Evolutionary conservation across 1,140 invertebrate genomes (phyloP).

Genomic region (Panulirus ornatus): DNA sequence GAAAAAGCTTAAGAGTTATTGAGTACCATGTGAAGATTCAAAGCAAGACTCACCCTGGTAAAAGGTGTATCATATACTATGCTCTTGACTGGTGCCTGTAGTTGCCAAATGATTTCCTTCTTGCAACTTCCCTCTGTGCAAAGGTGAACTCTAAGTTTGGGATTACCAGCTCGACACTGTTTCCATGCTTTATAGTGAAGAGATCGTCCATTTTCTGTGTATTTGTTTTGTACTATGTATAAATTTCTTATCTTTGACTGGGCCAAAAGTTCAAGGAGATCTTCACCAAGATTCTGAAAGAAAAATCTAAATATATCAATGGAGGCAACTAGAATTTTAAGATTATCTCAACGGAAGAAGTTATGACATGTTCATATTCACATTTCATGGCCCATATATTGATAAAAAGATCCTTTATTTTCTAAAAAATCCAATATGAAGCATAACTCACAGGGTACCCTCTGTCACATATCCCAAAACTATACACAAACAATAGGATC

Average conservation of each 20-base stretch:
- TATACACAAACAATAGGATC: too few relatives aligned
- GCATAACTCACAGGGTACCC: too few relatives aligned
- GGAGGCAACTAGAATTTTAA: too few relatives aligned
- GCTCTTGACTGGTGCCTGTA: constrained; percentile 83
- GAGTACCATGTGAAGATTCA: too few relatives aligned
- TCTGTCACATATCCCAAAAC: too few relatives aligned
- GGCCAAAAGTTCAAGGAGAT: constrained; percentile 85
- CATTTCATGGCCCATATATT: too few relatives aligned
- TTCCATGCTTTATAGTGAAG: constrained; percentile 77
- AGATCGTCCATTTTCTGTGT: constrained; percentile 74
- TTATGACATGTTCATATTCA: too few relatives aligned
- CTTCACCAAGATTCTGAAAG: constrained; percentile 87
- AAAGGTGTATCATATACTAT: constrained; percentile 84
- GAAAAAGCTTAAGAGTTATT: too few relatives aligned
- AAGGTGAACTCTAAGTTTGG: constrained; percentile 79
- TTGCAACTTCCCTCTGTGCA: constrained; percentile 76
- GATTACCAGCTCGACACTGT: constrained; percentile 77
- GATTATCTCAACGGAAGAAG: too few relatives aligned
- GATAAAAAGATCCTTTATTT: too few relatives aligned
- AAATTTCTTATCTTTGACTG: constrained; percentile 85
- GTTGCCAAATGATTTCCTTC: constrained; percentile 81
- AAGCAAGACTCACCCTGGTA: constrained; percentile 79
- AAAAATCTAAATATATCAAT: background rate
- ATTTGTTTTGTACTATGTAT: constrained; percentile 82
- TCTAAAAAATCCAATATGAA: too few relatives aligned